Base-by-base conservation (phyloP, 2,113 vertebrate species). In the Psittacula cyanocephala region DNA sequence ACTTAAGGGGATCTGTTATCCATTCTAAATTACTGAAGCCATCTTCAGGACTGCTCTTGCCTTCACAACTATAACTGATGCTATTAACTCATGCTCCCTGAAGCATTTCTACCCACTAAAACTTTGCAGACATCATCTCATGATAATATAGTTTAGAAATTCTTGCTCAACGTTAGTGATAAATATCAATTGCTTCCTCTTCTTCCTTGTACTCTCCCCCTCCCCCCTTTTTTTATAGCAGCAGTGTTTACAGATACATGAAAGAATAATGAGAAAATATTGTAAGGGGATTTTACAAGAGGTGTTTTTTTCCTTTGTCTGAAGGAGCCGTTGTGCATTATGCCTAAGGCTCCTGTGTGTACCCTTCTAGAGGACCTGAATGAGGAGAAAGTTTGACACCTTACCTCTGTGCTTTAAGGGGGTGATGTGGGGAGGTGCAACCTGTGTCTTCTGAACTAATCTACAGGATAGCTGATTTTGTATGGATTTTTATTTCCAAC, bases 1-100 rank as follows among this genome's bases (percentile, higher is more conserved):
- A 60, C 83, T 92, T 55, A 72, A 81, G 72, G 83, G 80, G 52
- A 76, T 94, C 80, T 89, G 57, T 91, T 96, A 65, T 80, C 90
- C 44, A 50, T 69, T 86, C 74, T 93, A 90, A 96, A 93, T 91
- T 91, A 78, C 80, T 60, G 70, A 57, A 75, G 70, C 86, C 85
- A 71, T 94, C 76, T 90, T 88, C 1, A 1, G 82, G 60, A 74
- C 77, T 95, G 79, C 64, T 95, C 47, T 93, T 96, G 76, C 72
- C 64, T 93, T 96, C 82, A 50, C 55, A 74, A 9, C 76, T 95
- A 31, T 79, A 75, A 91, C 50, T 68, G 94, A 75, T 47, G 72
- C 60, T 88, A 76, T 88, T 94, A 94, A 63, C 71, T 94, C 67
- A 8, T 17, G 49, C 67, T 95, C 59, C 77, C 11, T 24, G 82